These are phyloP conservation scores for Cynopterus brachyotis DNA, from an alignment of 2,113 vertebrate species.

Conservation along the genomic window DNA sequence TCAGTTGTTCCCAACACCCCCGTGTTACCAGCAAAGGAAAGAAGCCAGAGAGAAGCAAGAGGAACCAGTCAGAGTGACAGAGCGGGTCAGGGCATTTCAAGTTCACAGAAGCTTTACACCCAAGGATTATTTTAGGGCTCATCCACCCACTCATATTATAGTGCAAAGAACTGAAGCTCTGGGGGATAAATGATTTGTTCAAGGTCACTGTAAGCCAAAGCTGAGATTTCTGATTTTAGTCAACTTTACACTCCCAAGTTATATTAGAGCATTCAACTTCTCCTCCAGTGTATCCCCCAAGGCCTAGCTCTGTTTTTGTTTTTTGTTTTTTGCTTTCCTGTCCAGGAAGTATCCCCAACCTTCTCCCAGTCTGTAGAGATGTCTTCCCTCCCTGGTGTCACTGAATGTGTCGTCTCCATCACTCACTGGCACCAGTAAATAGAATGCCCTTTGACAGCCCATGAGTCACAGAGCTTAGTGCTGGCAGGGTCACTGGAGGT, in stretches of 20 bases:
- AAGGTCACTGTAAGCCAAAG: conserved; percentile 59
- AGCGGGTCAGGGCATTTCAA: conserved; percentile 49
- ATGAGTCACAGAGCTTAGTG: not conserved
- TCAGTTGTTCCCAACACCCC: conserved; percentile 31
- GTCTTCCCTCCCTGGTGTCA: not conserved
- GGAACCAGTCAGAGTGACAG: conserved; percentile 3
- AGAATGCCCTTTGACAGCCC: not conserved
- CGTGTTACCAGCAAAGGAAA: not conserved
- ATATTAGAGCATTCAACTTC: not conserved
- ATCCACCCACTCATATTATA: conserved; percentile 62
- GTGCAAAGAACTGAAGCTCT: conserved; percentile 48
- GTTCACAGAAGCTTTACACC: conserved; percentile 54
- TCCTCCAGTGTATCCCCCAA: not conserved
- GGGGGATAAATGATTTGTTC: conserved; percentile 43
- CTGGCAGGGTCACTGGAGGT: not conserved
- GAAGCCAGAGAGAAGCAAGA: not conserved
- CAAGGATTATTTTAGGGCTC: conserved; percentile 62
- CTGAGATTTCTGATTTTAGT: not conserved
- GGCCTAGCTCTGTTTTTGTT: not conserved
- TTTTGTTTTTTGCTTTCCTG: not conserved
- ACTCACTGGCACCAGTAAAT: not conserved
- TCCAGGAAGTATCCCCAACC: not conserved
- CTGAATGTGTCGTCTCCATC: not conserved
- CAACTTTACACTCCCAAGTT: not conserved
- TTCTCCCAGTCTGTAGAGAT: not conserved